phyloP scores from a whole-genome alignment of 2,797 vertebrate species.

The Sandelia bainsii region DNA sequence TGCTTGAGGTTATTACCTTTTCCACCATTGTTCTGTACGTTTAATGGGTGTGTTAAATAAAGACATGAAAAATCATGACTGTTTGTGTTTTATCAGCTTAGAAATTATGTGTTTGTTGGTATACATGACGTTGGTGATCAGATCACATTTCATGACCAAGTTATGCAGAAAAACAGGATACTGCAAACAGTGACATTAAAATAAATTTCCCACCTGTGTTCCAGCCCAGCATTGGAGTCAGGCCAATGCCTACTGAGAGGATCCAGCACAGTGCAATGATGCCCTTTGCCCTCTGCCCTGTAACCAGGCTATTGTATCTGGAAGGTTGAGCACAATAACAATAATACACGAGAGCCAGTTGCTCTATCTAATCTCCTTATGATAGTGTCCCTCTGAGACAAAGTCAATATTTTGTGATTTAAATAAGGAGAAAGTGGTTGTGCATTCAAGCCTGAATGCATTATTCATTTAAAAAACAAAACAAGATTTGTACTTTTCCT shows the following conservation, averaged over 20 bases:
- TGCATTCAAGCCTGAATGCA: conserved; percentile 15
- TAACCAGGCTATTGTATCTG: conserved; percentile 97
- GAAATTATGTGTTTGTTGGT: too few species aligned
- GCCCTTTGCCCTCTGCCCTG: conserved; percentile 89
- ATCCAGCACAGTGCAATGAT: conserved; percentile 96
- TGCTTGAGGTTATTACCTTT: too few species aligned
- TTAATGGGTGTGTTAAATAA: too few species aligned
- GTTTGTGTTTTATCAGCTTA: too few species aligned
- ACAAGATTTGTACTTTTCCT: not conserved
- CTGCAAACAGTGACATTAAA: not conserved
- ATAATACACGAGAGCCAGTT: not conserved
- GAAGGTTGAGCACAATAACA: conserved; percentile 42
- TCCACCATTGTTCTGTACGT: too few species aligned
- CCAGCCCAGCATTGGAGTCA: conserved; percentile 97
- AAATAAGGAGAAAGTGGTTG: conserved; percentile 20
- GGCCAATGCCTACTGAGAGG: conserved; percentile 92
- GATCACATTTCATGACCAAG: too few species aligned
- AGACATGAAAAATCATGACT: too few species aligned
- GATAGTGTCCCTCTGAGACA: conserved; percentile 4
- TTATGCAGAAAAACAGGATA: too few species aligned
- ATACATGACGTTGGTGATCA: too few species aligned
- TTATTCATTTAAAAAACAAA: conserved; percentile 19
- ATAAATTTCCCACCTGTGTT: conserved; percentile 76
- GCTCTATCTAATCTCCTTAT: conserved; percentile 40
- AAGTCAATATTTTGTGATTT: conserved; percentile 41